Conservation (phyloP, 2,888 invertebrate species). For the Xanthia icteritia region DNA sequence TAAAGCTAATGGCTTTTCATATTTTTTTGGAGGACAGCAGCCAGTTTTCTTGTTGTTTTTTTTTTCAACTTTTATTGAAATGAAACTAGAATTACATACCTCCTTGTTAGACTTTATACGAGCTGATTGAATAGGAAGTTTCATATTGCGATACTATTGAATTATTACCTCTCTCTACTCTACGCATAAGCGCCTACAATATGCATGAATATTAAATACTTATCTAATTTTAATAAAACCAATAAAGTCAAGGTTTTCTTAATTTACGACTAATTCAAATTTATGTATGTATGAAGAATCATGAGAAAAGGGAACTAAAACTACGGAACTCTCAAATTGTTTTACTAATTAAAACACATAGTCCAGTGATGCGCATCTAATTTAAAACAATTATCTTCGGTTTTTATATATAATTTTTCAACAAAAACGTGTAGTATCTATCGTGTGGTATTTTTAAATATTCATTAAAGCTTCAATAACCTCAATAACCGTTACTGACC, state of each 20-base stretch:
- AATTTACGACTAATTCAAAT: background rate
- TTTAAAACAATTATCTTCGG: constrained; percentile 58
- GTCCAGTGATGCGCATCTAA: constrained; percentile 64
- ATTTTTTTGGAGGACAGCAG: background rate
- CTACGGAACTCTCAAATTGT: constrained; percentile 1
- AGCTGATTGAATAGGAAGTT: background rate
- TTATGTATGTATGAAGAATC: background rate
- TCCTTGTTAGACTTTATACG: background rate
- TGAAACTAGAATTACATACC: background rate
- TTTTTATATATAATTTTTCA: constrained; percentile 7
- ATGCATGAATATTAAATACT: too few relatives aligned
- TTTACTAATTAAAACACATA: constrained; percentile 40
- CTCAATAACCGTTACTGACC: background rate
- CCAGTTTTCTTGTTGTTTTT: background rate
- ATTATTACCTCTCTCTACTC: background rate
- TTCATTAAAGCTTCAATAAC: constrained; percentile 20
- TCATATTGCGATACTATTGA: background rate
- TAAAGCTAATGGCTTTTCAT: background rate
- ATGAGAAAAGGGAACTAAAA: constrained; percentile 21
- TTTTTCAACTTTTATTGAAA: background rate
- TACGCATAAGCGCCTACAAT: background rate
- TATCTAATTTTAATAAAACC: background rate
- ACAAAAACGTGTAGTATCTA: constrained; percentile 47
- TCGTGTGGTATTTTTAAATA: constrained; percentile 26
- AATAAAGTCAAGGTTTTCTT: background rate